Conservation (phyloP, 2,797 vertebrate species). For the Coendou prehensilis region DNA sequence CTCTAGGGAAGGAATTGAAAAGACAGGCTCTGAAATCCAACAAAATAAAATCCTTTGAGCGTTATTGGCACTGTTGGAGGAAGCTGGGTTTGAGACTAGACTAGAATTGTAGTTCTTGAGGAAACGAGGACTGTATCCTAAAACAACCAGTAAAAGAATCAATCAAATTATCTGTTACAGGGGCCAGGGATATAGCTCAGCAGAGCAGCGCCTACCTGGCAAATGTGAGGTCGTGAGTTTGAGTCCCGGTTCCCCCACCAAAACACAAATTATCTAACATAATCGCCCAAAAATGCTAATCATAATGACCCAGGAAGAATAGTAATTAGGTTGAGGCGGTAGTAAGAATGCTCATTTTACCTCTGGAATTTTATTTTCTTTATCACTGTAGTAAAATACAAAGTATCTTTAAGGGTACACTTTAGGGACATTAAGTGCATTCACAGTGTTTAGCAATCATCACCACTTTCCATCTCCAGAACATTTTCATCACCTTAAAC, state of each 20-base stretch:
- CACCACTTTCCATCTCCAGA: neutral
- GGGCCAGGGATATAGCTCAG: too few species aligned
- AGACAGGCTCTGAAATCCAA: neutral
- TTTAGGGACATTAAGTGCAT: neutral
- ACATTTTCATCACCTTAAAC: neutral
- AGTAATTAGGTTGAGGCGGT: neutral
- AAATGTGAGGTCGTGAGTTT: too few species aligned
- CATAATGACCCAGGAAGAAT: conserved; percentile 30
- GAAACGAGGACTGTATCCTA: conserved; percentile 48
- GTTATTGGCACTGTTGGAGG: neutral
- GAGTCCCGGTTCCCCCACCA: too few species aligned
- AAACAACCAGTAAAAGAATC: conserved; percentile 28
- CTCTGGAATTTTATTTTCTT: conserved; percentile 37
- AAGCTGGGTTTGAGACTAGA: neutral
- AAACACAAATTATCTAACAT: neutral
- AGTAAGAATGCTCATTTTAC: conserved; percentile 39
- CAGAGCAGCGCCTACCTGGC: too few species aligned
- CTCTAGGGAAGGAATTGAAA: conserved; percentile 13
- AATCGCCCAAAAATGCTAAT: neutral
- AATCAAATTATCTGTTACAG: neutral
- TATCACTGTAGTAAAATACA: neutral
- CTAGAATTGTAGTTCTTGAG: conserved; percentile 13
- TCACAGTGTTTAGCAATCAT: neutral
- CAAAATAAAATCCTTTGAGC: neutral
- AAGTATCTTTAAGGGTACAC: neutral